Evolutionary conservation across 2,797 vertebrate species (phyloP).

Genomic region (Sebastes umbrosus): DNA sequence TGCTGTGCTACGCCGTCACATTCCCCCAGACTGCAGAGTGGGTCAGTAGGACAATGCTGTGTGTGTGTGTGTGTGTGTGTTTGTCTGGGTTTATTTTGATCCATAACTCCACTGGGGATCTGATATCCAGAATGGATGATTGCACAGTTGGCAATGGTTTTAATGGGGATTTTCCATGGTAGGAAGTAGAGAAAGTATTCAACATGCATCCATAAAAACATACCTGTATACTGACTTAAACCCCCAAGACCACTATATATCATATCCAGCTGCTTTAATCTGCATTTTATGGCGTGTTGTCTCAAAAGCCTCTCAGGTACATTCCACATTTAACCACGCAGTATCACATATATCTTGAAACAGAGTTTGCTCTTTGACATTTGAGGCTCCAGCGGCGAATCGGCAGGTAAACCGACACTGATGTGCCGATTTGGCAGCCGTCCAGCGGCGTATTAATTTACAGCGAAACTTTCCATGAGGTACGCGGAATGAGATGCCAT

Average conservation of each 20-base stretch:
- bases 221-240: not conserved
- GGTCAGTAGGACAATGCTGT: conserved; percentile 73
- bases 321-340: conserved; percentile 25
- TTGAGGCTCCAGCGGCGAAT: conserved; percentile 11
- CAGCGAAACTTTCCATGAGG: conserved; percentile 34
- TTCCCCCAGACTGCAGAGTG: conserved; percentile 63
- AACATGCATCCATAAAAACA: conserved; percentile 10
- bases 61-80: conserved; percentile 14
- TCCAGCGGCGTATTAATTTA: conserved; percentile 12
- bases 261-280: conserved; percentile 20
- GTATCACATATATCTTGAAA: conserved; percentile 19
- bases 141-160: conserved; percentile 52
- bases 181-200: conserved; percentile 32
- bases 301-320: conserved; percentile 8
- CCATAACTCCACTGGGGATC: conserved; percentile 35
- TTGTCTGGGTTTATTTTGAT: conserved; percentile 66
- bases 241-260: not conserved
- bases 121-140: conserved; percentile 47
- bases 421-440: conserved; percentile 10
- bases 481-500: not conserved
- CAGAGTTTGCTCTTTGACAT: conserved; percentile 6
- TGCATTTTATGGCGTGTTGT: conserved; percentile 12
- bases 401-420: conserved; percentile 20
- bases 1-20: conserved; percentile 40
- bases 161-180: conserved; percentile 18